phyloP scores from a whole-genome alignment of 2,888 invertebrate species.

The Drosophila differens region DNA sequence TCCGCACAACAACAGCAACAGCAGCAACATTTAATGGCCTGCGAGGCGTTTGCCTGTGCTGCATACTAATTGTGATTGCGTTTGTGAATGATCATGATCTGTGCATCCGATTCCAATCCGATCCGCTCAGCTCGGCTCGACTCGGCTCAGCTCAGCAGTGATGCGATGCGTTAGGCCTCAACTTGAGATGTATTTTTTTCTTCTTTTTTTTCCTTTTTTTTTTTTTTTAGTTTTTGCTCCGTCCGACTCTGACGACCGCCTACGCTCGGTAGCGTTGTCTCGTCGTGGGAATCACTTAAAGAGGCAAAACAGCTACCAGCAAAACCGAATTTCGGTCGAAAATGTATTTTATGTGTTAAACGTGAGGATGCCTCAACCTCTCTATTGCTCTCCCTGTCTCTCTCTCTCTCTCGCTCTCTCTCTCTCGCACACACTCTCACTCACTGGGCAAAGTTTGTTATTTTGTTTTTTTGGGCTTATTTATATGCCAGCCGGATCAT shows the following conservation, averaged over 20 bases:
- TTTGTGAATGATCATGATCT: constrained; percentile 54
- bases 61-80: constrained; percentile 68
- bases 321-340: constrained; percentile 71
- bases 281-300: constrained; percentile 72
- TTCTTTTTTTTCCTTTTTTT: not conserved
- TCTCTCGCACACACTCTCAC: constrained; percentile 8
- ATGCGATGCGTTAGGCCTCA: constrained; percentile 54
- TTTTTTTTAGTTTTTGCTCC: not conserved
- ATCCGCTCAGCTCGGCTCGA: constrained; percentile 22
- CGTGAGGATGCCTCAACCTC: constrained; percentile 82
- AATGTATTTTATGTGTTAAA: constrained; percentile 83
- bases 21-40: constrained; percentile 64
- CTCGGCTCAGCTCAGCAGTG: not conserved
- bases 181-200: not conserved
- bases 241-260: constrained; percentile 37
- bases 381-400: constrained; percentile 12
- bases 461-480: constrained; percentile 47
- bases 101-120: constrained; percentile 64
- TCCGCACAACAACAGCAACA: constrained; percentile 41
- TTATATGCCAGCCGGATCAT: constrained; percentile 77
- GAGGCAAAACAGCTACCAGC: constrained; percentile 68
- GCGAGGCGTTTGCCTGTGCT: constrained; percentile 46
- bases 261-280: constrained; percentile 59
- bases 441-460: constrained; percentile 16
- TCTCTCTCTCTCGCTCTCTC: not conserved